Base-by-base conservation (phyloP, 2,797 vertebrate species). In the Tamandua tetradactyla region DNA sequence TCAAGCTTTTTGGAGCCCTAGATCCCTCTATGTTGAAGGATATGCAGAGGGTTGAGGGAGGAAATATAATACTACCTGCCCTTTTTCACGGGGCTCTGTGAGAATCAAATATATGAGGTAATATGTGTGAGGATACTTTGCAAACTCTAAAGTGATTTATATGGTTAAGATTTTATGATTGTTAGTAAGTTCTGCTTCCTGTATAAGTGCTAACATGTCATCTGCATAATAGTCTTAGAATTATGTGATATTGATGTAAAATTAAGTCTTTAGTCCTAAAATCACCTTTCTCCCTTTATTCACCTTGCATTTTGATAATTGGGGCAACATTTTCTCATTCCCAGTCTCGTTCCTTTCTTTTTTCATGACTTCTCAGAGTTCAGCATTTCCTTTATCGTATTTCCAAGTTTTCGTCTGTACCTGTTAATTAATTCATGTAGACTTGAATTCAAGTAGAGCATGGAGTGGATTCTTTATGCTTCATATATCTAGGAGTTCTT, bases 391-490 rank as follows among this genome's bases (percentile, higher is more conserved):
- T 7, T 80, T 79, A 52, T 12, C 7, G 30, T 14, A 18, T 85
- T 92, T 94, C 37, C 7, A 69, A 84, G 25, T 84, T 94, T 87
- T 82, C 57, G 27, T 75, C 49, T 85, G 27, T 87, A 47, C 20
- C 30, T 32, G 89, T 86, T 40, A 37, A 44, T 91, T 95, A 66
- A 71, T 92, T 93, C 25, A 61, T 55, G 8, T 93, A 88, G 37
- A 93, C 57, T 86, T 89, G 75, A 93, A 87, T 72, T 93, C 25
- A 96, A 32, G 76, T 93, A 76, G 94, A 87, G 44, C 44, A 79
- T 66, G 40, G 86, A 69, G 11, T n/a, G 18, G 30, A 14, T 27
- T 81, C 9, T 83, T 87, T 49, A 15, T 85, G 49, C 81, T 90
- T 55, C 79, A 35, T 79, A 3, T 42, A 9, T 44, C 32, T 87